These are phyloP conservation scores for Orussus abietinus DNA, from an alignment of 1,140 invertebrate genomes.

Conservation along the genomic window DNA sequence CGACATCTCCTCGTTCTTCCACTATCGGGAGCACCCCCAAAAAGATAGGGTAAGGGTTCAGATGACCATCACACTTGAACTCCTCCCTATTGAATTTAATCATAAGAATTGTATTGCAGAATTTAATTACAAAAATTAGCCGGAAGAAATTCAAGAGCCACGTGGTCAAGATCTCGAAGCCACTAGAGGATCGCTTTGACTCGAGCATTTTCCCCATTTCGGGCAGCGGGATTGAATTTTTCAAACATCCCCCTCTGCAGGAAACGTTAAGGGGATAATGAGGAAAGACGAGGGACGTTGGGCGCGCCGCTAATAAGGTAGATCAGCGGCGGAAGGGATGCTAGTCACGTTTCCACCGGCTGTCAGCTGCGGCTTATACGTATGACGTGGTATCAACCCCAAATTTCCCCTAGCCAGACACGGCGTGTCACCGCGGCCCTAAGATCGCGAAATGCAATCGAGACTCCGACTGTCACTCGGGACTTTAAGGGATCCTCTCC, in stretches of 20 bases:
- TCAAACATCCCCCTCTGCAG: too few species aligned
- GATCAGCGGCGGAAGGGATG: conserved; percentile 38
- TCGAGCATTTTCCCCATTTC: too few species aligned
- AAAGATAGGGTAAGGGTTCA: too few species aligned
- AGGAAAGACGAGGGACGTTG: conserved; percentile 42
- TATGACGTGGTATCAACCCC: conserved; percentile 53
- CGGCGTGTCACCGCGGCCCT: conserved; percentile 44
- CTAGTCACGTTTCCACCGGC: conserved; percentile 53
- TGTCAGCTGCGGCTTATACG: conserved; percentile 55
- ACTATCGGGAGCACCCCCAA: too few species aligned
- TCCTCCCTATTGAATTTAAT: too few species aligned
- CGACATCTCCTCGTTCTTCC: too few species aligned
- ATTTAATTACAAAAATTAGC: too few species aligned
- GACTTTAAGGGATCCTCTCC: conserved; percentile 8
- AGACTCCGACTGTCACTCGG: conserved; percentile 46
- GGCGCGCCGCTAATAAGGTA: conserved; percentile 47
- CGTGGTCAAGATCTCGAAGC: too few species aligned
- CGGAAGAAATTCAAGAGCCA: too few species aligned
- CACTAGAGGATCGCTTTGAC: too few species aligned
- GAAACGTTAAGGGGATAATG: conserved; percentile 53
- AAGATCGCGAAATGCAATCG: conserved; percentile 48
- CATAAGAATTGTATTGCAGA: too few species aligned
- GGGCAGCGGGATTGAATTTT: conserved; percentile 45
- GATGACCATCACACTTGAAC: too few species aligned
- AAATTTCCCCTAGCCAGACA: conserved; percentile 48